Percentiles rank a stretch among this genome's conserved stretches.
phyloP scores from a whole-genome alignment of 2,797 vertebrate species.

The Urosaurus nigricauda region DNA sequence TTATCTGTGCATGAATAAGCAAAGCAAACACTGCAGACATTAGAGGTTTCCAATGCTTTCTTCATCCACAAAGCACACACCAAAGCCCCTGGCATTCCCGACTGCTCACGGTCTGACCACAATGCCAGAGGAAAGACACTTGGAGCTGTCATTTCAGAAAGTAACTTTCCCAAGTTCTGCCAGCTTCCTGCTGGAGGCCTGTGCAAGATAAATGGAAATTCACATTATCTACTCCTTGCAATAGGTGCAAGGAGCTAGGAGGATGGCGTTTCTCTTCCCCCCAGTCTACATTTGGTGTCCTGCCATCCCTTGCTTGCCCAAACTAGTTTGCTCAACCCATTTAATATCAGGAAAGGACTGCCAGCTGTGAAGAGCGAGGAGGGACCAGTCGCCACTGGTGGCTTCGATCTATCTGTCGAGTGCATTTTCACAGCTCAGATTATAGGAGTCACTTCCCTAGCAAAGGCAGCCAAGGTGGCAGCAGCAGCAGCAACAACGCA shows the following conservation, averaged over 20 bases:
- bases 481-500: not conserved
- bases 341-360: conserved; percentile 1
- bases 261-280: not conserved
- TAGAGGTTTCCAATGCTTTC: not conserved
- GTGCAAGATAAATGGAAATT: not conserved
- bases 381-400: not conserved
- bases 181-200: not conserved
- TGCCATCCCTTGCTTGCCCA: conserved; percentile 21
- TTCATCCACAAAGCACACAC: not conserved
- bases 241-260: not conserved
- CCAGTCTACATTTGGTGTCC: not conserved
- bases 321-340: conserved; percentile 23
- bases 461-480: not conserved
- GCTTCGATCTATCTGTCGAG: conserved; percentile 38
- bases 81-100: not conserved
- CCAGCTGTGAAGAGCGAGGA: not conserved
- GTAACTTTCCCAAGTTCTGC: too few relatives aligned
- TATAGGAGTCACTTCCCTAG: conserved; percentile 10
- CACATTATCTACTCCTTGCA: not conserved
- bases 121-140: too few relatives aligned
- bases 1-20: not conserved
- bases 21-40: not conserved
- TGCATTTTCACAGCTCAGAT: conserved; percentile 48
- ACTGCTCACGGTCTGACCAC: not conserved
- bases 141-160: too few relatives aligned